Evolutionary conservation across 92 coral and sea anemone genomes (phyloP), one percentile per base, ranked within the genome.

Genomic region (Bergia sp.): DNA sequence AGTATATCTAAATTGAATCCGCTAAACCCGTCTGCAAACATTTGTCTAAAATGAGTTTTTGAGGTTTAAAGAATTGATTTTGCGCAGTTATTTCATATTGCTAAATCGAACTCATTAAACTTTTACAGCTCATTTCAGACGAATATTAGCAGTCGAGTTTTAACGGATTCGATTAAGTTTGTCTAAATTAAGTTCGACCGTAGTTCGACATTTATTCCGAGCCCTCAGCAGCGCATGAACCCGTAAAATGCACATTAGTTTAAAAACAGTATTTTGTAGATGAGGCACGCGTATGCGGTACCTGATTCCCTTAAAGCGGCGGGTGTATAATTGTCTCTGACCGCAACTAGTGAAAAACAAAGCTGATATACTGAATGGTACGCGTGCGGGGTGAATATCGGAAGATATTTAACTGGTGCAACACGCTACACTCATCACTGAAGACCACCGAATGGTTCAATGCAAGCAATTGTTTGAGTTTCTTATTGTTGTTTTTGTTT

Each of bases 331-430:
- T 49, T 79, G 12, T 79, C 9, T 79, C 41, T 47, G 5, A 55
- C 65, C 64, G 12, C 37, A 47, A 66, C 43, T 16, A n/a, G 53
- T 9, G 10, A 49, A 16, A 10, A 79, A 79, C 84, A 80, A 80
- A 80, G 84, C 69, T 55, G 23, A 15, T 38, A 7, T 20, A 29
- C 29, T 77, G 72, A 80, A 80, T 6, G 71, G 43, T 72, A 57
- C 85, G 85, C 85, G 85, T 80, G 85, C 73, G 49, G 47, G 85
- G 12, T 38, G 73, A 57, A 4, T 53, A 80, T 36, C 42, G 37
- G 49, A 13, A 4, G 57, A 77, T 77, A 77, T 61, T 42, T 44
- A 58, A 77, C 57, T 77, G 72, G 58, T 80, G 44, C 85, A 29
- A 37, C 66, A 41, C 67, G 9, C 71, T 61, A 6, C 18, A 7